Evolutionary conservation across 2,797 vertebrate species (phyloP).

Genomic region (Myoxocephalus aenaeus): DNA sequence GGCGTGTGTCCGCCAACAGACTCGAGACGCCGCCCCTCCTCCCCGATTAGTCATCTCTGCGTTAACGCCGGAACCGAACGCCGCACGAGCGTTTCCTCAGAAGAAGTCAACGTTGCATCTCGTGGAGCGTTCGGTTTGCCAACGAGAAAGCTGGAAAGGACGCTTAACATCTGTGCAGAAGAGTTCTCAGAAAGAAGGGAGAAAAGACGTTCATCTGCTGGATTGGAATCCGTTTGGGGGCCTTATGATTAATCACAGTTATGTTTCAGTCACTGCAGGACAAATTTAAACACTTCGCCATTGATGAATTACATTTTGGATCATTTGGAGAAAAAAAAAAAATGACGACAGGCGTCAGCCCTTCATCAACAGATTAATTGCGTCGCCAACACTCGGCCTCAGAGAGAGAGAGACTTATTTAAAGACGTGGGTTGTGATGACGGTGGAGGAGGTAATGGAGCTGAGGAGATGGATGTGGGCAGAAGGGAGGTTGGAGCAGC

Average conservation of each 20-base stretch:
- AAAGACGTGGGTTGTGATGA: constrained; percentile 39
- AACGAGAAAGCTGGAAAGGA: neutral
- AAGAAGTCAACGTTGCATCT: no score
- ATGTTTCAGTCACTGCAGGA: neutral
- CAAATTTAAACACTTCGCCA: neutral
- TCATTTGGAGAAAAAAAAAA: no score
- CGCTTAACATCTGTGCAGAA: neutral
- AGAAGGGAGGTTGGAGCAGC: constrained; percentile 40
- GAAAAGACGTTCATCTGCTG: neutral
- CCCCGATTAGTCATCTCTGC: neutral
- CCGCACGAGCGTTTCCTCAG: neutral
- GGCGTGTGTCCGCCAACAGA: neutral
- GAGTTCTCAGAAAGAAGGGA: neutral
- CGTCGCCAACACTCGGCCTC: neutral
- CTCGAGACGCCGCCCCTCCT: neutral
- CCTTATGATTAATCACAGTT: neutral
- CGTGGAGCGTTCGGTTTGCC: no score
- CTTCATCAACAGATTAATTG: no score
- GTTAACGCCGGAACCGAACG: neutral
- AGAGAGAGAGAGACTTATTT: neutral
- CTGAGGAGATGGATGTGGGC: constrained; percentile 44
- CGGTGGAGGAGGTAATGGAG: constrained; percentile 41
- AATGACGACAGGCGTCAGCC: no score
- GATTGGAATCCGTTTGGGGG: neutral
- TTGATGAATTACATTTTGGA: no score